Evolutionary conservation across 1,140 invertebrate genomes (phyloP), one percentile per base, ranked within the genome.

Genomic region (Brachionus koreanus): DNA sequence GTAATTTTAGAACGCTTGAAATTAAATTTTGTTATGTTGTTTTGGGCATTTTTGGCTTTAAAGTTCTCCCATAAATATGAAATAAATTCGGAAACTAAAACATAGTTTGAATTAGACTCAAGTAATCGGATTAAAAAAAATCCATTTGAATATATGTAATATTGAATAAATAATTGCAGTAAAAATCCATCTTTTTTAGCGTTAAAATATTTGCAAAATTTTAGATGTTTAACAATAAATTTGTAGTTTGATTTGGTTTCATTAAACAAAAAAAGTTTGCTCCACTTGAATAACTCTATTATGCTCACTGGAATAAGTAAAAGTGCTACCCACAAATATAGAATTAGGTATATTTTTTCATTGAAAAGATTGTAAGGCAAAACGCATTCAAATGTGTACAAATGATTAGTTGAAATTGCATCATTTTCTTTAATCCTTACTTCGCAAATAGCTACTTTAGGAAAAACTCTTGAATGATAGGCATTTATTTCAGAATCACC

Each of bases 321-420:
- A 82, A 88, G 87, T 12, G 87, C 75, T 29, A 76, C 13, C 76
- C 76, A 79, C 12, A 79, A 6, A 13, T 63, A 79, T 35, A 79
- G 23, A 19, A 79, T 19, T 2, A 63, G 7, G 13, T 35, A 79
- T 10, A 79, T 79, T 39, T 79, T 79, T 61, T 79, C 49, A 33
- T 52, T 57, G 29, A 79, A 39, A 10, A 79, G 12, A 79, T 79
- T 79, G 29, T 37, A 63, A 19, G 57, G 49, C 23, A 79, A 42
- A 39, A 79, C 46, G 16, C 76, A 79, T 19, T 79, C 35, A 39
- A 79, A 49, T 10, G 25, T 79, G n/a, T 79, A 79, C 13, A 19
- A 12, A 79, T 79, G 76, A 42, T 79, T 63, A 6, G 35, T 23
- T 10, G 29, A 7, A 19, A 39, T 23, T n/a, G 42, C 19, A 76